Conservation (phyloP, 2,113 vertebrate species). For the Carassius gibelio region DNA sequence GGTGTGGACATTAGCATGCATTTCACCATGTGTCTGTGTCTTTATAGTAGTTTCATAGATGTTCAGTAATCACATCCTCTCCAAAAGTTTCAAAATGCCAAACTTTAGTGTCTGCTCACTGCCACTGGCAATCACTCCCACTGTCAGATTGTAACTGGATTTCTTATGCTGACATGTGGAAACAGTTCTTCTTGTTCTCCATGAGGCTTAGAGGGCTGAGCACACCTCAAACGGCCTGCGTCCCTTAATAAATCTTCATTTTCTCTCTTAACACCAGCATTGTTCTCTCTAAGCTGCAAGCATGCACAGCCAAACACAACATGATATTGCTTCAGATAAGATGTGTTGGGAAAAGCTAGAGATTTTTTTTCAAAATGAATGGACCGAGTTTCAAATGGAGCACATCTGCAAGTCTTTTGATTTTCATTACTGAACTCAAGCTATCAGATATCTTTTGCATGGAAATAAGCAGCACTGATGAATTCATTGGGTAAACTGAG, state of each 20-base stretch:
- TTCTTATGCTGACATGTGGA: not conserved
- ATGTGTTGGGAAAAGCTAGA: constrained; percentile 15
- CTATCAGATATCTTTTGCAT: not conserved
- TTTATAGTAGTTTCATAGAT: not conserved
- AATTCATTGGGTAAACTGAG: not conserved
- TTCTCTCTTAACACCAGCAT: not conserved
- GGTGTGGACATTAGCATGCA: not conserved
- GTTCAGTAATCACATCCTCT: constrained; percentile 1
- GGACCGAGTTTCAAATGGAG: not conserved
- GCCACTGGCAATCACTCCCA: not conserved
- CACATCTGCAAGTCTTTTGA: constrained; percentile 13
- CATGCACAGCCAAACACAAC: not conserved
- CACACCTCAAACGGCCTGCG: too few species aligned
- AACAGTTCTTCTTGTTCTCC: not conserved
- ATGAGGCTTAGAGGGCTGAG: not conserved
- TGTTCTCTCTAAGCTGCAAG: not conserved
- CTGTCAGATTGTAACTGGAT: not conserved
- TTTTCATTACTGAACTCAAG: not conserved
- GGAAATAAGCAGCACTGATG: not conserved
- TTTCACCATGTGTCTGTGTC: not conserved
- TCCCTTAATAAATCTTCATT: not conserved
- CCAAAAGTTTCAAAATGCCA: not conserved
- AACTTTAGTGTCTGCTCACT: not conserved
- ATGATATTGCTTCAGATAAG: not conserved
- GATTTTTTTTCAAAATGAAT: constrained; percentile 9